phyloP scores from a whole-genome alignment of 2,888 invertebrate genomes.

The Plebejus anna region DNA sequence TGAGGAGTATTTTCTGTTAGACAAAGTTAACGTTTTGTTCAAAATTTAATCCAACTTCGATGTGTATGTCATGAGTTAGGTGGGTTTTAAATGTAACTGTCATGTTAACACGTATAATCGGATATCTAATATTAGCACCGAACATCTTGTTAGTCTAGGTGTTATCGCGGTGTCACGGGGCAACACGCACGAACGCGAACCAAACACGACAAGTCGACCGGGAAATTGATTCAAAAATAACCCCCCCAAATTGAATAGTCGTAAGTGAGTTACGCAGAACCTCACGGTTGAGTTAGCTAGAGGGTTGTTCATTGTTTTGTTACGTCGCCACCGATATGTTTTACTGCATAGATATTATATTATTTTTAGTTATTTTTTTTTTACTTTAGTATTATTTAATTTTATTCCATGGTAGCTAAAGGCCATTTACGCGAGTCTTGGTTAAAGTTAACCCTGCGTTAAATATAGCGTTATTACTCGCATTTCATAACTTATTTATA shows the following conservation, averaged over 20 bases:
- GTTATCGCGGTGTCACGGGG: slow-evolving; percentile 39
- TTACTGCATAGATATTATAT: background rate
- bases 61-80: background rate
- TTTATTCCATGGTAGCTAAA: no score
- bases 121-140: background rate
- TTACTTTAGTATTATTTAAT: background rate
- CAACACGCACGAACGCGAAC: slow-evolving; percentile 45
- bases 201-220: slow-evolving; percentile 45
- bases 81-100: slow-evolving; percentile 4
- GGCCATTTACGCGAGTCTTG: no score
- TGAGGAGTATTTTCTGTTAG: no score
- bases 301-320: slow-evolving; percentile 37
- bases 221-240: slow-evolving; percentile 53
- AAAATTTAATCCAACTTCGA: background rate
- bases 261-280: slow-evolving; percentile 47
- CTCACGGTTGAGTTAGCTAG: slow-evolving; percentile 42
- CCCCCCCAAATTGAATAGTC: slow-evolving; percentile 50
- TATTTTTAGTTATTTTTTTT: slow-evolving; percentile 16
- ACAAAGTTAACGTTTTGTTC: background rate
- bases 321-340: slow-evolving; percentile 26
- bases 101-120: slow-evolving; percentile 5
- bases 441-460: no score
- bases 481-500: no score
- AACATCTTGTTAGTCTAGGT: slow-evolving; percentile 24
- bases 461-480: no score